These are phyloP conservation scores for Aphidoletes aphidimyza DNA, from an alignment of 2,888 invertebrate genomes.

Conservation along the genomic window DNA sequence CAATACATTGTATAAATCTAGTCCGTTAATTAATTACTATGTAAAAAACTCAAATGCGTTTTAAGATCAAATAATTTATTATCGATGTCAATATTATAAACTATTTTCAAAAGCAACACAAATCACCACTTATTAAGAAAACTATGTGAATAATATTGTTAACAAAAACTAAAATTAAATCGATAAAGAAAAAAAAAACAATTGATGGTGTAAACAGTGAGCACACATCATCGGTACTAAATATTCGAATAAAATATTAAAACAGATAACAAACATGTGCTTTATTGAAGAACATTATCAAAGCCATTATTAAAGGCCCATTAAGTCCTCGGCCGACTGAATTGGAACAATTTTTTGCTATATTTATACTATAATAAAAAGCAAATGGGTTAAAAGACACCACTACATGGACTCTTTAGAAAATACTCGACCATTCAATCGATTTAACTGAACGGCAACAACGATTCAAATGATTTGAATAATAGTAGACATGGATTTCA, in stretches of 20 bases:
- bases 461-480: neutral
- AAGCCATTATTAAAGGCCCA: too few relatives aligned
- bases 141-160: conserved; percentile 47
- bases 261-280: neutral
- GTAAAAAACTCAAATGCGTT: neutral
- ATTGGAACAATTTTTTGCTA: neutral
- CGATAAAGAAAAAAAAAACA: neutral
- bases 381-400: too few relatives aligned
- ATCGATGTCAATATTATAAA: conserved; percentile 49
- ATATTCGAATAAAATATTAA: conserved; percentile 40
- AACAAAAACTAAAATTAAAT: neutral
- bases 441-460: neutral
- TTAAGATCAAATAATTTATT: conserved; percentile 52
- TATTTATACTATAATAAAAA: neutral
- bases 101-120: conserved; percentile 45
- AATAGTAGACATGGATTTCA: conserved; percentile 1
- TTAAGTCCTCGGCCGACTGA: too few relatives aligned
- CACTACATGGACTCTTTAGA: too few relatives aligned
- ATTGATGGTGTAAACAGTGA: neutral
- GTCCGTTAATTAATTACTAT: conserved; percentile 44
- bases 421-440: neutral
- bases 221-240: neutral
- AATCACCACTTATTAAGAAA: conserved; percentile 2
- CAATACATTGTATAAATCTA: conserved; percentile 44
- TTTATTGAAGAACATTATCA: neutral